Conservation (phyloP, 2,797 vertebrate genomes). For the Pogonophryne albipinna region DNA sequence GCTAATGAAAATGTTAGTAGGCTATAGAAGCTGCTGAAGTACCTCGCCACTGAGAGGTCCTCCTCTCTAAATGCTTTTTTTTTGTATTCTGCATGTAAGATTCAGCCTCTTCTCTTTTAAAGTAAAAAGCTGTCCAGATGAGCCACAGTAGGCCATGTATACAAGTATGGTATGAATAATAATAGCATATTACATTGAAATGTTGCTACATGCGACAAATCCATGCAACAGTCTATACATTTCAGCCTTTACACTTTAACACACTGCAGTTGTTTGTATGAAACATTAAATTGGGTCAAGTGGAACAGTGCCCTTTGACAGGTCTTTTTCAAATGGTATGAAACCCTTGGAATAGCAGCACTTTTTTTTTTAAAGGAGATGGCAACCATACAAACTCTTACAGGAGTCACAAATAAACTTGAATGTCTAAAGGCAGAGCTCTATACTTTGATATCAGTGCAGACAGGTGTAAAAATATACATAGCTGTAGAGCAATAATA, state of each 20-base stretch:
- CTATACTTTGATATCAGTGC: constrained; percentile 76
- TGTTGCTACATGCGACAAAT: constrained; percentile 10
- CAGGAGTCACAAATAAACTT: constrained; percentile 75
- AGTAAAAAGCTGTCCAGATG: constrained; percentile 2
- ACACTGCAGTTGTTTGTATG: constrained; percentile 62
- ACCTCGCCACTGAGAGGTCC: constrained; percentile 47
- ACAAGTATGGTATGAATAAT: constrained; percentile 20
- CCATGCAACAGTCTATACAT: constrained; percentile 51
- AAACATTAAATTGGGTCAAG: constrained; percentile 76
- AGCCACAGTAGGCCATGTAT: constrained; percentile 30
- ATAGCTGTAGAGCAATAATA: constrained; percentile 72
- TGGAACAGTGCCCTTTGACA: constrained; percentile 72
- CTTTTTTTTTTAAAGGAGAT: constrained; percentile 39
- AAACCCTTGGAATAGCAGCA: constrained; percentile 53
- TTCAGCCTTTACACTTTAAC: constrained; percentile 49
- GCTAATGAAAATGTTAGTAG: constrained; percentile 69
- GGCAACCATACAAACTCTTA: constrained; percentile 65
- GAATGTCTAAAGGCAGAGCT: constrained; percentile 60
- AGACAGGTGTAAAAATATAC: constrained; percentile 85
- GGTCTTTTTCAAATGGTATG: constrained; percentile 64
- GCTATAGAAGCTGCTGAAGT: constrained; percentile 66
- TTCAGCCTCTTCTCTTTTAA: constrained; percentile 26
- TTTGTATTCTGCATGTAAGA: constrained; percentile 17
- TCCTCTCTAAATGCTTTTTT: constrained; percentile 40
- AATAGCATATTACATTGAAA: background rate